These are phyloP conservation scores for Anser brachyrhynchus DNA, from an alignment of 2,113 vertebrate genomes.

Conservation along the genomic window DNA sequence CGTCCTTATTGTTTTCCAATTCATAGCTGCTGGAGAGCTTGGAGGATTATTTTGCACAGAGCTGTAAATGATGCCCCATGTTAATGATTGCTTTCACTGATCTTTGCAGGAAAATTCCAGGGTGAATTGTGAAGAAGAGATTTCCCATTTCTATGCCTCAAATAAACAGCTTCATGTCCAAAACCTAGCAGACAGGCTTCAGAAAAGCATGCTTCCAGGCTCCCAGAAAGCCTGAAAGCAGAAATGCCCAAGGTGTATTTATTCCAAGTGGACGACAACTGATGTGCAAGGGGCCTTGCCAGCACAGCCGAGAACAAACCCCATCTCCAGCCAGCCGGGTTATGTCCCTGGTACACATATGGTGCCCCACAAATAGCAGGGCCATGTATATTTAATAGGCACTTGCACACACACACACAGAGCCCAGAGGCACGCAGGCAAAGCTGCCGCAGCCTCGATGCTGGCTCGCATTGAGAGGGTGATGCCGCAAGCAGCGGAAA, in stretches of 20 bases:
- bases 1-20: slow-evolving; percentile 26
- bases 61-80: slow-evolving; percentile 22
- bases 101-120: slow-evolving; percentile 34
- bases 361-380: background rate
- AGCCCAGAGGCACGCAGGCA: background rate
- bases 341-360: background rate
- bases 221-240: background rate
- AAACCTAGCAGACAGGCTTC: background rate
- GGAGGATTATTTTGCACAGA: slow-evolving; percentile 31
- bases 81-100: slow-evolving; percentile 35
- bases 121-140: slow-evolving; percentile 1
- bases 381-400: slow-evolving; percentile 14
- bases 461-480: background rate
- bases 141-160: slow-evolving; percentile 16
- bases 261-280: background rate
- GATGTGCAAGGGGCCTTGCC: background rate
- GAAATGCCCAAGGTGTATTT: background rate
- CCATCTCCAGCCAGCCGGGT: background rate
- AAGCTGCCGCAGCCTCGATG: background rate
- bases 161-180: background rate
- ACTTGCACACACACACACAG: background rate
- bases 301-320: background rate
- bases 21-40: background rate
- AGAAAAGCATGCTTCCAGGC: background rate
- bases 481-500: background rate